Conservation (phyloP, 2,113 vertebrate species). For the Pedionomus torquatus region DNA sequence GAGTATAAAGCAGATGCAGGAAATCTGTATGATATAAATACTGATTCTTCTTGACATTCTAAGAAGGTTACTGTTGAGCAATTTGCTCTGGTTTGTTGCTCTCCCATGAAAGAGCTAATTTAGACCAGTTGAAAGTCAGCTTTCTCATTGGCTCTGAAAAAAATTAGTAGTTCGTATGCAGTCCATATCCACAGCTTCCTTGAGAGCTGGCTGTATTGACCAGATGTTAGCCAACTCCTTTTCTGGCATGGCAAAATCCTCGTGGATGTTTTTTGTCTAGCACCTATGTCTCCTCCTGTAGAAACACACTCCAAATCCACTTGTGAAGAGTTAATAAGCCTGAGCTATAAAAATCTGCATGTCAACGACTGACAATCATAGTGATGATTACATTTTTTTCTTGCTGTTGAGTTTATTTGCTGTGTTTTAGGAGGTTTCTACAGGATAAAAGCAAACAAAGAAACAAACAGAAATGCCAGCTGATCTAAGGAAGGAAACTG, state of each 20-base stretch:
- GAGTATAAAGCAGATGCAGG: slow-evolving; percentile 6
- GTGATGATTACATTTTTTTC: background rate
- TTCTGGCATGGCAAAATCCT: background rate
- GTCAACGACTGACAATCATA: background rate
- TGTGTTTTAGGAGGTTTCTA: background rate
- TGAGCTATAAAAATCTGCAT: background rate
- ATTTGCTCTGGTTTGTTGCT: slow-evolving; percentile 57
- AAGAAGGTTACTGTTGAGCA: slow-evolving; percentile 30
- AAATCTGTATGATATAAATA: slow-evolving; percentile 42
- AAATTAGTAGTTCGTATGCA: background rate
- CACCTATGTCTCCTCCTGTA: background rate
- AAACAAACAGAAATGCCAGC: background rate
- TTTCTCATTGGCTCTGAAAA: slow-evolving; percentile 13
- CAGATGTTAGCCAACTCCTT: background rate
- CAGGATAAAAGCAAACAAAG: background rate
- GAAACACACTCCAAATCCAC: background rate
- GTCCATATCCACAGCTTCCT: background rate
- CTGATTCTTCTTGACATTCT: slow-evolving; percentile 45
- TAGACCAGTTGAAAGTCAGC: slow-evolving; percentile 1
- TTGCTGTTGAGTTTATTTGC: background rate
- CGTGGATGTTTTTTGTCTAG: background rate
- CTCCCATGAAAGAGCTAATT: slow-evolving; percentile 36
- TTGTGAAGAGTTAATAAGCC: background rate
- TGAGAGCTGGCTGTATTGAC: background rate
- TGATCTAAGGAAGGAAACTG: background rate